These are phyloP conservation scores for Brevimyrus niger DNA, from an alignment of 2,113 vertebrate genomes.

Conservation along the genomic window DNA sequence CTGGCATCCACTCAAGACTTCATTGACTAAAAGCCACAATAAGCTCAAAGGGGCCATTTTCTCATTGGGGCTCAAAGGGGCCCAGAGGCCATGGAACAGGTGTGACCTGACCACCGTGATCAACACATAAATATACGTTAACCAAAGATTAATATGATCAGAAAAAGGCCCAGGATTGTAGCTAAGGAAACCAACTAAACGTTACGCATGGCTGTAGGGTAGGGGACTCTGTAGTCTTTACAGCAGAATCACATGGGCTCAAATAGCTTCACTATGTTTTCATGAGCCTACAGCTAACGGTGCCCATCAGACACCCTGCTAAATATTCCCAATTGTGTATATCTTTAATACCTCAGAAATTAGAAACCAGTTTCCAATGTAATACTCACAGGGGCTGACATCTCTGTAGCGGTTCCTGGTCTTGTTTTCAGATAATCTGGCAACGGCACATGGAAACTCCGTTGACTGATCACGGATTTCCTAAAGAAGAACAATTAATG, in stretches of 20 bases:
- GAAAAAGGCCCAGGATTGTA: not conserved
- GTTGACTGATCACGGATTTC: conserved; percentile 87
- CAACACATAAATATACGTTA: not conserved
- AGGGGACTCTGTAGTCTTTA: not conserved
- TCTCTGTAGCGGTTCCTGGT: conserved; percentile 96
- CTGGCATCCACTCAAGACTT: not conserved
- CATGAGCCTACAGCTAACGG: not conserved
- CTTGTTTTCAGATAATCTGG: conserved; percentile 91
- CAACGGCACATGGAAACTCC: conserved; percentile 89
- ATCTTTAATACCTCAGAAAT: not conserved
- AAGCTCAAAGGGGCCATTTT: not conserved
- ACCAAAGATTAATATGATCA: not conserved
- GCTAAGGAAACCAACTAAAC: not conserved
- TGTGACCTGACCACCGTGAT: not conserved
- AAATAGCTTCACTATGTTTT: not conserved
- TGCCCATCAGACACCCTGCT: not conserved
- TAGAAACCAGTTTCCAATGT: not conserved
- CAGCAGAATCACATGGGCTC: not conserved
- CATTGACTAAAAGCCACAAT: not conserved
- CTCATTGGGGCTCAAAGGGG: not conserved
- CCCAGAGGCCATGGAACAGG: not conserved
- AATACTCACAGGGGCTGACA: conserved; percentile 93
- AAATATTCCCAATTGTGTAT: not conserved
- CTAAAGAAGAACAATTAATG: conserved; percentile 51
- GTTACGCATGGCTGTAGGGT: not conserved